These are phyloP conservation scores for Ernsta delagoae DNA, from an alignment of 2,888 invertebrate genomes.

Conservation along the genomic window DNA sequence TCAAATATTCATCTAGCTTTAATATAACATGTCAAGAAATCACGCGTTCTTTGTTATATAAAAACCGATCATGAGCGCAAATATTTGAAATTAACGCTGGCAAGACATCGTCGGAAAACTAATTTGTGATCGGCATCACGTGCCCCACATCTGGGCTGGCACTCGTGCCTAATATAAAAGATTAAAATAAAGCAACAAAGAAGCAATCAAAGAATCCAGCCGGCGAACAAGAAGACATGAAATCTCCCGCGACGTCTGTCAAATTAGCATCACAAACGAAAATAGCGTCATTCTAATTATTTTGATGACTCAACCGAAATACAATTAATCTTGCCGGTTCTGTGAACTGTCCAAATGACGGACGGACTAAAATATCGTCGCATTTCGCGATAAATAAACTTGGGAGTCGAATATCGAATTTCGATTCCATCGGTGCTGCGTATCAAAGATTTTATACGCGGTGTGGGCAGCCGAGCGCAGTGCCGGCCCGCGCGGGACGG, in stretches of 20 bases:
- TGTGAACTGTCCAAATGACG: constrained; percentile 83
- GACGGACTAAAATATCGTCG: constrained; percentile 83
- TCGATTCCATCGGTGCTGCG: constrained; percentile 83
- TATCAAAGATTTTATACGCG: constrained; percentile 80
- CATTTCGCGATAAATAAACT: constrained; percentile 83
- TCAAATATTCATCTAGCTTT: constrained; percentile 41
- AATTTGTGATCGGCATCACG: constrained; percentile 37
- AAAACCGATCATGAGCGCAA: constrained; percentile 30
- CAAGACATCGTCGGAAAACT: constrained; percentile 18
- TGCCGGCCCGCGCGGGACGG: constrained; percentile 52
- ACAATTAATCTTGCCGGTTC: constrained; percentile 84
- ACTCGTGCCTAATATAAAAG: constrained; percentile 43
- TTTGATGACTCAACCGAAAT: constrained; percentile 85
- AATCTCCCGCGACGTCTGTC: constrained; percentile 85
- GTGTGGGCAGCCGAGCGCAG: constrained; percentile 70
- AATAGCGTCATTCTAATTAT: constrained; percentile 85
- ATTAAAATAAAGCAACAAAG: constrained; percentile 66
- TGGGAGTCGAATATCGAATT: constrained; percentile 79
- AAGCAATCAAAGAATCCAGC: constrained; percentile 73
- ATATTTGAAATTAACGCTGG: constrained; percentile 35
- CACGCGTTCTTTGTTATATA: constrained; percentile 39
- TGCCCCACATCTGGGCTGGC: constrained; percentile 44
- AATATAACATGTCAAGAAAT: constrained; percentile 33
- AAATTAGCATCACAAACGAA: constrained; percentile 84
- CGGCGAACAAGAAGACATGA: constrained; percentile 72